Base-by-base conservation (phyloP, 2,113 vertebrate species). In the Kryptolebias marmoratus region DNA sequence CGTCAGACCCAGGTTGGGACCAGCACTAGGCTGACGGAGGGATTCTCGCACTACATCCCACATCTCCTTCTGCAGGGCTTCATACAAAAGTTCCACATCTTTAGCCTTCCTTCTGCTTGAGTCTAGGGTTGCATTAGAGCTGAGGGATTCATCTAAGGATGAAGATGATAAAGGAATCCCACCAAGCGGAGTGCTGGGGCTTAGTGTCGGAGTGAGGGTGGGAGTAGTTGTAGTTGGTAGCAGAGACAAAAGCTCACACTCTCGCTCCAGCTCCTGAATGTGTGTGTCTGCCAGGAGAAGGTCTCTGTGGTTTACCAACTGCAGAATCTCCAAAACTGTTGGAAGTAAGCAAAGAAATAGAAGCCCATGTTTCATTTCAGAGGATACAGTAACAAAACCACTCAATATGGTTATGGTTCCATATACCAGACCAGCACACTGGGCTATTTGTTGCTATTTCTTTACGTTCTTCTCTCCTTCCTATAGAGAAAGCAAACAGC, bases 271-370 rank as follows among this genome's bases (percentile, higher is more conserved):
- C 70, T 96, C 95, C 66, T 95, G 91, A 77, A 98, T 97, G 76
- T 98, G 96, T 27, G 94, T 93, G 66, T 97, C 95, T 0, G 96
- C 96, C 0, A 91, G 85, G 4, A 95, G 93, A 44, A 98, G 93
- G 30, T 96, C 96, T 61, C 95, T 88, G 53, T 94, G 92, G 82
- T 96, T 95, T 65, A 98, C 96, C 77, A 97, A 68, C 81, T 95
- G 94, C 54, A 96, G 89, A 85, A 98, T 98, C 84, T 97, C 95
- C 53, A 97, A 87, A 9, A 96, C 96, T 97, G 83, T 9, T 15
- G 61, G 49, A 8, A 52, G 16, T 27, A 65, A 73, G 16, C 47
- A 14, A 22, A 77, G 27, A 73, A 50, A 52, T 2, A 18, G 1
- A 30, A 11, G 5, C 14, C 7, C 36, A 8, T 12, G 13, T 47